Evolutionary conservation across 2,797 vertebrate species (phyloP).

Genomic region (Gambelia wislizenii): DNA sequence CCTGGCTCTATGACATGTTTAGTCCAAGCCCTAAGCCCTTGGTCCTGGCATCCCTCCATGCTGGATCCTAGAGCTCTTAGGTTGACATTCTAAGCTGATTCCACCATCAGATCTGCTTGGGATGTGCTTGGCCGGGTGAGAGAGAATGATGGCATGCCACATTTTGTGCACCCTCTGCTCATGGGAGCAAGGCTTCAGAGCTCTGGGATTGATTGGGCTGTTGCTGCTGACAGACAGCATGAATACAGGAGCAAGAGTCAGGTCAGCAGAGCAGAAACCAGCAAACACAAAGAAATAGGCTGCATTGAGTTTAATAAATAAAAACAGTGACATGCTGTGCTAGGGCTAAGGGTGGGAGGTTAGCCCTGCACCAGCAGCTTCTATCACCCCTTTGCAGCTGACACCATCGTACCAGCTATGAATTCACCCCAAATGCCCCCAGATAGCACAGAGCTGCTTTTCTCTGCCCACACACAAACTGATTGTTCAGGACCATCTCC

Average conservation of each 20-base stretch:
- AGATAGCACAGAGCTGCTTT: constrained; percentile 65
- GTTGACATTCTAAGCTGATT: neutral
- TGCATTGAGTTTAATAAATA: constrained; percentile 49
- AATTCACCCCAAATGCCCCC: constrained; percentile 52
- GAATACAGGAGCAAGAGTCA: constrained; percentile 49
- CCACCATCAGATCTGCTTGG: constrained; percentile 37
- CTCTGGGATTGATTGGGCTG: constrained; percentile 63
- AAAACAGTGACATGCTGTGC: constrained; percentile 75
- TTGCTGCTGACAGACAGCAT: constrained; percentile 66
- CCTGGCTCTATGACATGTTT: neutral
- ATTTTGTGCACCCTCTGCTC: neutral
- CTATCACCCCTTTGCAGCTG: constrained; percentile 47
- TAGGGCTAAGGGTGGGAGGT: constrained; percentile 42
- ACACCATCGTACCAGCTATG: constrained; percentile 59
- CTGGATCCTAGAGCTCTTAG: neutral
- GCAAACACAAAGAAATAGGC: constrained; percentile 62
- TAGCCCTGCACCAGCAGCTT: constrained; percentile 62
- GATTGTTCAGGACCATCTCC: constrained; percentile 54
- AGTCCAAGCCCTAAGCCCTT: neutral
- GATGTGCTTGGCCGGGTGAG: constrained; percentile 18
- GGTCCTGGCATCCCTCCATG: neutral
- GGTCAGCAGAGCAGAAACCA: constrained; percentile 72
- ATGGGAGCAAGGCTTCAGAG: constrained; percentile 29
- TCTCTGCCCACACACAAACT: constrained; percentile 63
- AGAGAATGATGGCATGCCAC: neutral